Conservation (phyloP, 2,113 vertebrate species). For the Proterorhinus semilunaris region DNA sequence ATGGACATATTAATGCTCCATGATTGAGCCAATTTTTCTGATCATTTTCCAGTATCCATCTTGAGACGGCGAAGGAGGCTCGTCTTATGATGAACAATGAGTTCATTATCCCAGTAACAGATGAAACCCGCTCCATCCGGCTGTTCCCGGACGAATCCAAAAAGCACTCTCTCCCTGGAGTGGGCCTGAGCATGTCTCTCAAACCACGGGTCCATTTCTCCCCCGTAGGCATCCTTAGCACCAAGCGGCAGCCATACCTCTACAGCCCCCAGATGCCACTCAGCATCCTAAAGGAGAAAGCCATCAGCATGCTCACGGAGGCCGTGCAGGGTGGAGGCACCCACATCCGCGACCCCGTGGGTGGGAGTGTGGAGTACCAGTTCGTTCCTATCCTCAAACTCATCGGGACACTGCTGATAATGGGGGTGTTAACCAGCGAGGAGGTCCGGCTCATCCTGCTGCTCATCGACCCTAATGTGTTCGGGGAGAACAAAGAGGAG, state of each 20-base stretch:
- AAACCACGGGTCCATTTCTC: slow-evolving; percentile 87
- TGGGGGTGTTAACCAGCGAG: slow-evolving; percentile 89
- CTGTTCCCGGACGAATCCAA: slow-evolving; percentile 88
- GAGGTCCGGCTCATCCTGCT: slow-evolving; percentile 90
- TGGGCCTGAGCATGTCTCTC: slow-evolving; percentile 88
- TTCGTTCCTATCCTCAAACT: slow-evolving; percentile 96
- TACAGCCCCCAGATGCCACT: slow-evolving; percentile 91
- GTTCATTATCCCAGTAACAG: slow-evolving; percentile 95
- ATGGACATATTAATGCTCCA: background rate
- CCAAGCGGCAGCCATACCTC: slow-evolving; percentile 78
- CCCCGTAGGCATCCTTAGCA: slow-evolving; percentile 81
- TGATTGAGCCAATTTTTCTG: slow-evolving; percentile 13
- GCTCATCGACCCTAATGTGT: slow-evolving; percentile 89
- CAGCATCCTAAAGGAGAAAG: slow-evolving; percentile 86
- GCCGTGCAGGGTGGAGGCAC: slow-evolving; percentile 88
- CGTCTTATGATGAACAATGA: slow-evolving; percentile 99
- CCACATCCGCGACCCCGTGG: slow-evolving; percentile 93
- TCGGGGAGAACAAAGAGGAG: slow-evolving; percentile 82
- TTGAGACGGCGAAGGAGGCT: slow-evolving; percentile 89
- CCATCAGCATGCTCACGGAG: slow-evolving; percentile 92
- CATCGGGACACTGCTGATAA: slow-evolving; percentile 87
- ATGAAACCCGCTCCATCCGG: slow-evolving; percentile 86
- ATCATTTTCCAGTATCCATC: slow-evolving; percentile 82
- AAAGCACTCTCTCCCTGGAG: slow-evolving; percentile 88
- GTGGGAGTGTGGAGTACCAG: slow-evolving; percentile 89